Conservation (phyloP, 2,888 invertebrate genomes). For the Lamproptera curius region DNA sequence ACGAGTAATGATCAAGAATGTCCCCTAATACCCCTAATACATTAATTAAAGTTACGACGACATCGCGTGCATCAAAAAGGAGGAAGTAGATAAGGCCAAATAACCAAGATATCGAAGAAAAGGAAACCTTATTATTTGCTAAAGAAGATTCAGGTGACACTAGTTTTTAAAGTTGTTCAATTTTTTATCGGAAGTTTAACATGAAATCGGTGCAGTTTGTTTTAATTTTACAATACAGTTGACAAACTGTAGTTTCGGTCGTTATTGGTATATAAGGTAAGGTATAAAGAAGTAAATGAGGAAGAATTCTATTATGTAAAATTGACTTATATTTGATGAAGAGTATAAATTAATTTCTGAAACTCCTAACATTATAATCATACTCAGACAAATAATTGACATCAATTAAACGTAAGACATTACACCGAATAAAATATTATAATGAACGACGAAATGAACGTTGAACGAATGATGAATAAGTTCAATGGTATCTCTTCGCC, state of each 20-base stretch:
- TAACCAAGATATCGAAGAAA: neutral
- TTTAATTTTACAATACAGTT: slow-evolving; percentile 11
- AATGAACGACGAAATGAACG: too few relatives aligned
- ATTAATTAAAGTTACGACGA: slow-evolving; percentile 43
- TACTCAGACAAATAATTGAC: too few relatives aligned
- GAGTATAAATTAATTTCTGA: too few relatives aligned
- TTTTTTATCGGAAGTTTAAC: slow-evolving; percentile 19
- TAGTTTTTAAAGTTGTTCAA: slow-evolving; percentile 2
- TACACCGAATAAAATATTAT: too few relatives aligned
- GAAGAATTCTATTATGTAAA: too few relatives aligned
- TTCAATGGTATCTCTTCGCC: too few relatives aligned
- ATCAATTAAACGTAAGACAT: too few relatives aligned
- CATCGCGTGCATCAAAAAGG: slow-evolving; percentile 37
- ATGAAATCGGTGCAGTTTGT: slow-evolving; percentile 10
- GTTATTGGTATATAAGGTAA: too few relatives aligned
- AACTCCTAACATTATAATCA: too few relatives aligned
- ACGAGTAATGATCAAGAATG: slow-evolving; percentile 28
- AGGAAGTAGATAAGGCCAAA: slow-evolving; percentile 8
- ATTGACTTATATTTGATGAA: too few relatives aligned
- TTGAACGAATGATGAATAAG: too few relatives aligned
- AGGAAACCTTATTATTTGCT: slow-evolving; percentile 20
- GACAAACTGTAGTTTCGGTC: neutral
- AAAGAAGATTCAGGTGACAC: slow-evolving; percentile 1
- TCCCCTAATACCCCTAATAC: slow-evolving; percentile 33
- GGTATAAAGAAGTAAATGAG: too few relatives aligned